Evolutionary conservation across 2,113 vertebrate species (phyloP), one percentile per base, ranked within the genome.

Genomic region (Spea multiplicata): DNA sequence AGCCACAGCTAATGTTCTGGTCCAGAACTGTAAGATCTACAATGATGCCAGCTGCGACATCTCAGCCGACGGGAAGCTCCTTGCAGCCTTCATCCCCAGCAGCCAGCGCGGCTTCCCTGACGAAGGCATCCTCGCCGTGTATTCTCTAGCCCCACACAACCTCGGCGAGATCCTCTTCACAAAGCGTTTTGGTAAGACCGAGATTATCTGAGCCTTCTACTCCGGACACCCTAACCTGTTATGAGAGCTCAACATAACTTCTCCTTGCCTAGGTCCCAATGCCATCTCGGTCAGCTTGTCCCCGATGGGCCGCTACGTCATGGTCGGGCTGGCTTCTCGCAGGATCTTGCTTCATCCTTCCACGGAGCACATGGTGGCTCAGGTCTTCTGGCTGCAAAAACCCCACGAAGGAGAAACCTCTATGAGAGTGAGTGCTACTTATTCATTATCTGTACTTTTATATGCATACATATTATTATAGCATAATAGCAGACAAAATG

Each of bases 1-100:
- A 99, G 97, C 96, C 71, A 96, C 96, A 0, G 90, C 97, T 83
- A 99, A 99, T 46, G 97, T 99, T 45, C 92, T 99, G 89, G 97
- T 99, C 82, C 96, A 96, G 87, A 98, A 98, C 91, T 99, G 97
- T 88, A 99, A 99, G 86, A 99, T 99, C 89, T 99, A 99, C 91
- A 99, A 99, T 4, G 97, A 99, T 44, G 97, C 97, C 16, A 99
- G 97, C 83, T 99, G 97, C 13, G 97, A 99, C 88, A 97, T 99
- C 87, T 99, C 97, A 12, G 94, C 96, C 0, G 96, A 99, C 66
- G 97, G 97, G 59, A 96, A 99, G 86, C 94, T 99, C 68, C 90
- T 99, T 84, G 97, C 97, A 4, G 97, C 98, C 44, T 99, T 99
- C 85, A 97, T 99, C 85, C 97, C 97, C 75, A 98, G 97, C 89